phyloP scores from a whole-genome alignment of 2,113 vertebrate genomes.

The Elanus axillaris region DNA sequence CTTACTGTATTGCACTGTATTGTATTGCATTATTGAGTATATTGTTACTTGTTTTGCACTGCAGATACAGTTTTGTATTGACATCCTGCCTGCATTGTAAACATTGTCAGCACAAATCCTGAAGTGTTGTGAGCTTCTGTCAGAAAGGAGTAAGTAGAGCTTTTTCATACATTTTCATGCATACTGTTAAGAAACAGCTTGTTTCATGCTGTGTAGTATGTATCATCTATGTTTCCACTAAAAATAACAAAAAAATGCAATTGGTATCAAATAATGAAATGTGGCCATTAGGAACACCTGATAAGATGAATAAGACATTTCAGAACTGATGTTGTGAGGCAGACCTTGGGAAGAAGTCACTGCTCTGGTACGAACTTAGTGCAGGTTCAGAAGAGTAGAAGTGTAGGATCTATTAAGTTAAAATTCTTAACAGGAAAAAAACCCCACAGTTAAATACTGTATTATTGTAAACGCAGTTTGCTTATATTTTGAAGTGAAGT shows the following conservation, averaged over 20 bases:
- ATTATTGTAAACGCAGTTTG: background rate
- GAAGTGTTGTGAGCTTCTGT: background rate
- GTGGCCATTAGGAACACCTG: background rate
- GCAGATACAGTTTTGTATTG: background rate
- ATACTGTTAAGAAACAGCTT: background rate
- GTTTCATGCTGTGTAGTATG: background rate
- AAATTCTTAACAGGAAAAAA: background rate
- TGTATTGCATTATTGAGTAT: background rate
- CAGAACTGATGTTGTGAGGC: background rate
- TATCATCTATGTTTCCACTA: background rate
- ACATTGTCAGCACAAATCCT: background rate
- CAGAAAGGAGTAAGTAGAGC: background rate
- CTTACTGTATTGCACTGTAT: background rate
- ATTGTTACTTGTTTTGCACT: background rate
- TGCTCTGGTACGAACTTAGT: background rate
- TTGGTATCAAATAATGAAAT: background rate
- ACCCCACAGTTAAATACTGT: rapidly evolving
- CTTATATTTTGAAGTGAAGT: background rate
- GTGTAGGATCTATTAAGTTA: background rate
- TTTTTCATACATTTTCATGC: background rate
- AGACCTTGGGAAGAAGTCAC: background rate
- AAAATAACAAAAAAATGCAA: background rate
- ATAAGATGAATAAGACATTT: background rate
- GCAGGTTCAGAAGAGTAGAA: background rate
- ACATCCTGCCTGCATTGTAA: background rate